phyloP scores from a whole-genome alignment of 2,888 invertebrate species.

The Drosophila demipolita region DNA sequence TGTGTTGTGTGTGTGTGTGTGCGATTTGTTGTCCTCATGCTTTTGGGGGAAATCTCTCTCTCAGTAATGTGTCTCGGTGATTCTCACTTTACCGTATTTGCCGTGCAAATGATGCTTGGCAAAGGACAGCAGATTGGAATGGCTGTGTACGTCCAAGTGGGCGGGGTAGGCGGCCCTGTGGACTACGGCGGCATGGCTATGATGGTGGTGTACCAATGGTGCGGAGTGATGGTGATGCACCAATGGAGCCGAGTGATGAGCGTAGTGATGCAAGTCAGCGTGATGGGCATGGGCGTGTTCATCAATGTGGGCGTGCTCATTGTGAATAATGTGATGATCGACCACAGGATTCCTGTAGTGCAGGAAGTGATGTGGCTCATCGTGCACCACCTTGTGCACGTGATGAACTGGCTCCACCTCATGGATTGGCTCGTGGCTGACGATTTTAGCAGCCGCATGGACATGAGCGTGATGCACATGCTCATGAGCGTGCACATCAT shows the following conservation, averaged over 20 bases:
- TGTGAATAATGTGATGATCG: slow-evolving; percentile 81
- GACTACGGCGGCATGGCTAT: slow-evolving; percentile 70
- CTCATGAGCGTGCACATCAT: slow-evolving; percentile 59
- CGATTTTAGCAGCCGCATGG: slow-evolving; percentile 75
- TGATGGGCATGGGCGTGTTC: slow-evolving; percentile 70
- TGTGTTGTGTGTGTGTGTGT: slow-evolving; percentile 31
- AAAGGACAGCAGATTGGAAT: slow-evolving; percentile 75
- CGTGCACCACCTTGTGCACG: slow-evolving; percentile 83
- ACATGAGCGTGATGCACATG: slow-evolving; percentile 67
- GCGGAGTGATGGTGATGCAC: slow-evolving; percentile 65
- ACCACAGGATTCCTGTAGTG: slow-evolving; percentile 82
- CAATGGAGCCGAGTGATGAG: slow-evolving; percentile 63
- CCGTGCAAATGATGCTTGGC: slow-evolving; percentile 83
- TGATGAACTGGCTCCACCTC: slow-evolving; percentile 83
- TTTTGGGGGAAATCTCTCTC: slow-evolving; percentile 75
- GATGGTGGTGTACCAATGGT: slow-evolving; percentile 75
- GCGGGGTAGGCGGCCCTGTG: slow-evolving; percentile 72
- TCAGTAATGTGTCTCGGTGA: slow-evolving; percentile 84
- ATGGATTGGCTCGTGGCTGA: slow-evolving; percentile 83
- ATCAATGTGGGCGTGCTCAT: slow-evolving; percentile 74
- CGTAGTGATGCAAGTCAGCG: slow-evolving; percentile 68
- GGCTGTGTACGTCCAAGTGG: slow-evolving; percentile 76
- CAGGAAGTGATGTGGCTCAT: slow-evolving; percentile 83
- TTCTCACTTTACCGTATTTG: slow-evolving; percentile 83
- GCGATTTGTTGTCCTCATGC: slow-evolving; percentile 11